Percentiles rank a stretch among this genome's conserved stretches.
These are phyloP conservation scores for Masnerella sp. DNA, from an alignment of 2,888 invertebrate species.

Conservation along the genomic window DNA sequence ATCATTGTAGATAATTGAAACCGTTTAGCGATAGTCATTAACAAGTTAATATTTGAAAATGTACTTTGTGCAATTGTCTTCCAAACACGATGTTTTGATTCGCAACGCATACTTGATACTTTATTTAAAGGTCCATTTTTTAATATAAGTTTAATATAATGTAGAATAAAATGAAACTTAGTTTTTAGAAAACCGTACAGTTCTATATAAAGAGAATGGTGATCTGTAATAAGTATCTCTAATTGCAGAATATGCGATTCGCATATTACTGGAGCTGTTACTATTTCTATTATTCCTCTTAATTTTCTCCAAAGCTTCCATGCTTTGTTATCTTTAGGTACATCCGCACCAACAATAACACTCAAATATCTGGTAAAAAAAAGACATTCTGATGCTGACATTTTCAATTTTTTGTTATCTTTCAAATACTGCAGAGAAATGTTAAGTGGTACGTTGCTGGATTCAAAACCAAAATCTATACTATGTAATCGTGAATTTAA, in stretches of 20 bases:
- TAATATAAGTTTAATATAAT: constrained; percentile 7
- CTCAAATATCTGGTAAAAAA: constrained; percentile 22
- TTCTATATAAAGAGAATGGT: constrained; percentile 1
- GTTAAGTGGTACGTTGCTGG: constrained; percentile 8
- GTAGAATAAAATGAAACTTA: constrained; percentile 6
- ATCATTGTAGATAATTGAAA: not conserved
- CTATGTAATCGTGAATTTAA: constrained; percentile 3
- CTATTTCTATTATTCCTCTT: constrained; percentile 1
- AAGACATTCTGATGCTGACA: constrained; percentile 21
- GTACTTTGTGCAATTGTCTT: constrained; percentile 1
- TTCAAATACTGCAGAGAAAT: constrained; percentile 20
- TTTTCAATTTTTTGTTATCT: constrained; percentile 17
- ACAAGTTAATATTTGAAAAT: not conserved
- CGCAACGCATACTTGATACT: constrained; percentile 7
- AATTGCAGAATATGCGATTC: constrained; percentile 7
- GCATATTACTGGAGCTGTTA: constrained; percentile 2
- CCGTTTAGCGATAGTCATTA: constrained; percentile 7
- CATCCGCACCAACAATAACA: constrained; percentile 17
- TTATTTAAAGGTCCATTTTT: constrained; percentile 12
- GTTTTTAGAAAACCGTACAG: constrained; percentile 5
- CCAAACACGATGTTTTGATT: constrained; percentile 11
- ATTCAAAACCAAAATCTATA: constrained; percentile 25
- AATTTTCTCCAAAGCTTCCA: constrained; percentile 16
- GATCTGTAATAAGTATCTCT: constrained; percentile 6
- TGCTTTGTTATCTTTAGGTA: constrained; percentile 9